Percentiles rank a stretch among this genome's conserved stretches.
These are phyloP conservation scores for Setipinna tenuifilis DNA, from an alignment of 2,797 vertebrate species.

Conservation along the genomic window DNA sequence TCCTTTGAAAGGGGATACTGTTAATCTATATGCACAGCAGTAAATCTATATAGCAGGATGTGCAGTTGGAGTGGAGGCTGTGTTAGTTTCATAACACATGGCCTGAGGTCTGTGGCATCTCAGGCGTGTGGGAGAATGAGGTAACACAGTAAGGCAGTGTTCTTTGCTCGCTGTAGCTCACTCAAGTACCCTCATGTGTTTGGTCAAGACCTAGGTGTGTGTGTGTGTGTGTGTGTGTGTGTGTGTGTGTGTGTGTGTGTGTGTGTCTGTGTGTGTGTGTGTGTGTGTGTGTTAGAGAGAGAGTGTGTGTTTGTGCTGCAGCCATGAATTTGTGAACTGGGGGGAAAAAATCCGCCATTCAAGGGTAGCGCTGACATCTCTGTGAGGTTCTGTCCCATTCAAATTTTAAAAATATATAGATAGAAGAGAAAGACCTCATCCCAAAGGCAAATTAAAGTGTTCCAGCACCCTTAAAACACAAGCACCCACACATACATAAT, in stretches of 20 bases:
- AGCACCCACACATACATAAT: too few species aligned
- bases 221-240: background rate
- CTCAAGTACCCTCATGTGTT: background rate
- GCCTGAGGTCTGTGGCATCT: conserved; percentile 5
- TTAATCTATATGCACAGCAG: background rate
- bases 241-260: background rate
- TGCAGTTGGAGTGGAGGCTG: background rate
- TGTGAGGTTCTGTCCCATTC: background rate
- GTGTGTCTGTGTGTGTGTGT: background rate
- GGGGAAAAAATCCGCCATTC: background rate
- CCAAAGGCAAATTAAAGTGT: too few species aligned
- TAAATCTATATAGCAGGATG: background rate
- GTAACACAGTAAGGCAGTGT: conserved; percentile 18
- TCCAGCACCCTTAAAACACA: too few species aligned
- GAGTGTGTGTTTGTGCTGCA: background rate
- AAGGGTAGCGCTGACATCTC: background rate
- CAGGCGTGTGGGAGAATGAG: conserved; percentile 21
- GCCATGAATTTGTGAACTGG: background rate
- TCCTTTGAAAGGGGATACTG: background rate
- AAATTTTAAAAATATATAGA: background rate
- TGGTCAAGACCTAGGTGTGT: conserved; percentile 5
- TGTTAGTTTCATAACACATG: conserved; percentile 5
- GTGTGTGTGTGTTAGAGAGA: conserved; percentile 5
- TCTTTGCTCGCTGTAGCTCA: background rate
- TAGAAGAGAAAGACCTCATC: too few species aligned